Evolutionary conservation across 2,113 vertebrate genomes (phyloP), one percentile per base, ranked within the genome.

Genomic region (Spea bombifrons): DNA sequence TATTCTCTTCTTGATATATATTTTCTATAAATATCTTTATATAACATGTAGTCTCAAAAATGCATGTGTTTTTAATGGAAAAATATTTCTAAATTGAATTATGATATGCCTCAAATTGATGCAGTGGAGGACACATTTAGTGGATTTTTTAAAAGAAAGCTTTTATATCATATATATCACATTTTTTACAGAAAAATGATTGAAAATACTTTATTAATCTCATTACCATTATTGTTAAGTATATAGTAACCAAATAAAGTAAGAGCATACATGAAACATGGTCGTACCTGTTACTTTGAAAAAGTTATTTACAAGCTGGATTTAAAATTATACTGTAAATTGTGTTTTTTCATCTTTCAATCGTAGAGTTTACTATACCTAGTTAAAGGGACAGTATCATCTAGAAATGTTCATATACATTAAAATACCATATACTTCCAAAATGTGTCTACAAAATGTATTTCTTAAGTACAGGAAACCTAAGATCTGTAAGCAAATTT

Each of bases 381-480:
- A 59, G 55, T 59, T 59, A 59, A 59, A 59, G 55, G 55, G 55
- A 59, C 55, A 59, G 55, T 59, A 59, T 59, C 55, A 59, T 59
- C 55, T 59, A 59, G 10, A 59, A 59, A 59, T 59, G 55, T 59
- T 59, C 55, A 2, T 59, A 59, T 59, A 59, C 55, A 2, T 59
- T 59, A 13, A 9, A 13, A 52, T 52, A 52, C 9, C 50, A 52
- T 52, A 10, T 52, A 3, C 50, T 7, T 10, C 6, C 50, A 52
- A 10, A 6, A 6, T 7, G 50, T 52, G 50, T 52, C 6, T 52
- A 52, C 9, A 52, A 52, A 52, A 52, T 52, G 1, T 10, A 3
- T 52, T 52, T 52, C 6, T 52, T 52, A 10, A 10, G 3, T 52
- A 52, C 50, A 7, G 9, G 9, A 7, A 7, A 52, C 50, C 9